Evolutionary conservation across 2,113 vertebrate genomes (phyloP), one percentile per base, ranked within the genome.

Genomic region (Tichodroma muraria): DNA sequence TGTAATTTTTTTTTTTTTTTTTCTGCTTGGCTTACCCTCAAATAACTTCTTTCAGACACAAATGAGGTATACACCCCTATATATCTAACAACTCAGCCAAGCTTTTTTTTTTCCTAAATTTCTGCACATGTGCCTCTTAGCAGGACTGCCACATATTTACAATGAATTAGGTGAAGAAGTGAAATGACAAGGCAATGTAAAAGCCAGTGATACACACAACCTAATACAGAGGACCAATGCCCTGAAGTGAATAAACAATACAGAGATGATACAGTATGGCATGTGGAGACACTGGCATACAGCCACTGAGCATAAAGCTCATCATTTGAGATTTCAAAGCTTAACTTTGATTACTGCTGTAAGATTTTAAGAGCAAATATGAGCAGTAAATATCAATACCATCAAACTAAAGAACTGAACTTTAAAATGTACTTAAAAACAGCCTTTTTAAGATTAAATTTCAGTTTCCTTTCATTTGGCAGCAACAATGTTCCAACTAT

Each of bases 221-320:
- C 11, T 15, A 13, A 60, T 8, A 53, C 9, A 53, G 25, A 44
- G 37, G 12, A 79, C 0, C 1, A 1, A 68, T 30, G 69, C 8
- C 49, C 19, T 18, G 21, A 70, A 76, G 17, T 49, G 45, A 7
- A 11, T 53, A 23, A 80, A 88, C 78, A 65, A 37, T 4, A 66
- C 9, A 71, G 20, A 66, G 38, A n/a, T 64, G 22, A 25, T 4
- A 31, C 2, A 70, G 37, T 1, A 44, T 3, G 35, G 28, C 77
- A 86, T 1, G 9, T 54, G 37, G 70, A 80, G 20, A 40, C 70
- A 68, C 31, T 23, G 44, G 30, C 28, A 38, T 6, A 35, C 16
- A 23, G 23, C 6, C 84, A 66, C 31, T 18, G 42, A 61, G 19
- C 25, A 50, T 3, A 45, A 8, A 50, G 35, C 53, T 69, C 31